Evolutionary conservation across 2,797 vertebrate genomes (phyloP).

Genomic region (Podargus strigoides): DNA sequence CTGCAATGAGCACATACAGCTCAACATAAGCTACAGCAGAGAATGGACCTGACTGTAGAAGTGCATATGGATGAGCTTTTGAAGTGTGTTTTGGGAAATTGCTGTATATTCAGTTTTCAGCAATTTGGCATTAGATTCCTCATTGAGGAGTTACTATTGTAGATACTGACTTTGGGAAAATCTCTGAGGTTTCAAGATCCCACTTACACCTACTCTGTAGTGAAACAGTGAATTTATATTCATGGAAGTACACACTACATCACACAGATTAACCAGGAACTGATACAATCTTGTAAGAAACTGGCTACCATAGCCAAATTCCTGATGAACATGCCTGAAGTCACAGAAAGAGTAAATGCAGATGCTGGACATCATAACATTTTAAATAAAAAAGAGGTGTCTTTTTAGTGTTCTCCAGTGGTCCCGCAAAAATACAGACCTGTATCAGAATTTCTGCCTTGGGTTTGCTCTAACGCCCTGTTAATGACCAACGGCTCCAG

Average conservation of each 20-base stretch:
- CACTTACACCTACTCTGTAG: not conserved
- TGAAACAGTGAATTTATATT: not conserved
- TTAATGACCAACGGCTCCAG: not conserved
- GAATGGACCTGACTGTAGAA: not conserved
- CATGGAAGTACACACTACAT: not conserved
- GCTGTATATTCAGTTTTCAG: not conserved
- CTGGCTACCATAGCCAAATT: not conserved
- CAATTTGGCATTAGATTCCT: not conserved
- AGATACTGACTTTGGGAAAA: not conserved
- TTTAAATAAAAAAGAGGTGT: not conserved
- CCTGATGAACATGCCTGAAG: not conserved
- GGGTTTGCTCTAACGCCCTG: not conserved
- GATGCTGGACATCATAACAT: not conserved
- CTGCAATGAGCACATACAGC: too few relatives aligned
- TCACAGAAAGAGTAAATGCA: not conserved
- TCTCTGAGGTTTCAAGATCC: not conserved
- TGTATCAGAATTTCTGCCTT: not conserved
- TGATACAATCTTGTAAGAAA: not conserved
- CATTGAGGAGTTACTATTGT: not conserved
- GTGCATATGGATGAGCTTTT: not conserved
- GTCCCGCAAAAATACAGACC: not conserved
- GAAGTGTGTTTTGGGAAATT: not conserved
- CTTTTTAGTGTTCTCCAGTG: not conserved
- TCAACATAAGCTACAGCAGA: not conserved
- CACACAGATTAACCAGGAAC: not conserved